Evolutionary conservation across 2,888 invertebrate genomes (phyloP).

Genomic region (Parnassius smintheus): DNA sequence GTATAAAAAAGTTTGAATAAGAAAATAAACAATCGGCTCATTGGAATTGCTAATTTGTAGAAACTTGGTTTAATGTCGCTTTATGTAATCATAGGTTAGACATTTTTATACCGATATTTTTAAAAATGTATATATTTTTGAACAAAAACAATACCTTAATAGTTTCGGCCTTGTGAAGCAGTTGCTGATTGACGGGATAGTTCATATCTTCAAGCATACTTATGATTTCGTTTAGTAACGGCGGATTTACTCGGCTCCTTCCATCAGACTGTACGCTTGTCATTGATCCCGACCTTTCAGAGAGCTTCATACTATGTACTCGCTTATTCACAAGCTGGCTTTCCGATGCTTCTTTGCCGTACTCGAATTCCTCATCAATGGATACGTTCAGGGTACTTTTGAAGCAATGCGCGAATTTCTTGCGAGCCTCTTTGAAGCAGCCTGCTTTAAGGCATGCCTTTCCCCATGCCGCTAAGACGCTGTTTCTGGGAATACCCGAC

Average conservation of each 20-base stretch:
- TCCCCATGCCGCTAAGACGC: constrained; percentile 94
- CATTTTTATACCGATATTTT: no score
- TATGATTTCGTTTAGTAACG: constrained; percentile 85
- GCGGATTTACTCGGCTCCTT: constrained; percentile 83
- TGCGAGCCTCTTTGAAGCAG: constrained; percentile 87
- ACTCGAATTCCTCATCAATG: constrained; percentile 66
- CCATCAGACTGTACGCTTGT: constrained; percentile 63
- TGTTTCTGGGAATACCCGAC: constrained; percentile 88
- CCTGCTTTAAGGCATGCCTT: constrained; percentile 90
- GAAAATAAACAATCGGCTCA: no score
- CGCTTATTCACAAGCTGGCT: constrained; percentile 54
- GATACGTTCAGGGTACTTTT: constrained; percentile 58
- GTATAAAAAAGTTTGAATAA: no score
- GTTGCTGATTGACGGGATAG: constrained; percentile 73
- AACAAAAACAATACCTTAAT: constrained; percentile 49
- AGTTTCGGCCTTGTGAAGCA: constrained; percentile 70
- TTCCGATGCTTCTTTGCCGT: constrained; percentile 66
- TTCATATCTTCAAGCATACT: constrained; percentile 84
- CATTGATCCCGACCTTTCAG: constrained; percentile 56
- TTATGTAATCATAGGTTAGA: no score
- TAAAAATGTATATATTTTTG: no score
- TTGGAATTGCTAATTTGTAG: no score
- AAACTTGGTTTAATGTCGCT: no score
- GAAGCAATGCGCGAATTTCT: constrained; percentile 84
- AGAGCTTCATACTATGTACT: constrained; percentile 48